Evolutionary conservation across 2,888 invertebrate genomes (phyloP).

Genomic region (Eupeodes latifasciatus): DNA sequence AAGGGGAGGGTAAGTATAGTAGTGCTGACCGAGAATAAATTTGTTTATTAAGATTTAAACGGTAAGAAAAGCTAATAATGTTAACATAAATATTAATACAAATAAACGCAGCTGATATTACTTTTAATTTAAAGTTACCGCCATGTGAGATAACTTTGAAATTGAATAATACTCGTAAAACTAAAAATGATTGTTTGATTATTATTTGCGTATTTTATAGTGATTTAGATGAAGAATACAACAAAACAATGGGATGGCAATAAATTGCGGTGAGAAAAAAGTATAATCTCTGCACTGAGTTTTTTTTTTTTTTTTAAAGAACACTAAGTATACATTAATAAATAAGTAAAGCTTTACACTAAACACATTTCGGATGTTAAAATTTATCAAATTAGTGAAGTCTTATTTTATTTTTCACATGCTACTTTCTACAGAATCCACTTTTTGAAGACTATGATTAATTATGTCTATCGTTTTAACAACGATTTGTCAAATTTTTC

Average conservation of each 20-base stretch:
- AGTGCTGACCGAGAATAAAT: not conserved
- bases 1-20: not conserved
- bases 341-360: too few species aligned
- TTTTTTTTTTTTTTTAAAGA: not conserved
- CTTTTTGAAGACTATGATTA: too few species aligned
- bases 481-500: too few species aligned
- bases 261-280: not conserved
- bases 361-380: too few species aligned
- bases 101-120: not conserved
- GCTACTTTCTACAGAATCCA: too few species aligned
- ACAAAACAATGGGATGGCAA: not conserved
- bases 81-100: not conserved
- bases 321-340: too few species aligned
- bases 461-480: too few species aligned
- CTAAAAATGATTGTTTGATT: constrained; percentile 7
- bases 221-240: not conserved
- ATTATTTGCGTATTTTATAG: not conserved
- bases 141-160: constrained; percentile 14
- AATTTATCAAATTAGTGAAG: too few species aligned
- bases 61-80: constrained; percentile 1
- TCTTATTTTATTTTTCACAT: too few species aligned
- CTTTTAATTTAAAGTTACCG: constrained; percentile 12
- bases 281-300: not conserved
- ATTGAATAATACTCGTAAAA: constrained; percentile 18
- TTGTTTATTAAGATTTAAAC: constrained; percentile 15